Base-by-base conservation (phyloP, 1,140 invertebrate genomes). In the Ips nitidus region DNA sequence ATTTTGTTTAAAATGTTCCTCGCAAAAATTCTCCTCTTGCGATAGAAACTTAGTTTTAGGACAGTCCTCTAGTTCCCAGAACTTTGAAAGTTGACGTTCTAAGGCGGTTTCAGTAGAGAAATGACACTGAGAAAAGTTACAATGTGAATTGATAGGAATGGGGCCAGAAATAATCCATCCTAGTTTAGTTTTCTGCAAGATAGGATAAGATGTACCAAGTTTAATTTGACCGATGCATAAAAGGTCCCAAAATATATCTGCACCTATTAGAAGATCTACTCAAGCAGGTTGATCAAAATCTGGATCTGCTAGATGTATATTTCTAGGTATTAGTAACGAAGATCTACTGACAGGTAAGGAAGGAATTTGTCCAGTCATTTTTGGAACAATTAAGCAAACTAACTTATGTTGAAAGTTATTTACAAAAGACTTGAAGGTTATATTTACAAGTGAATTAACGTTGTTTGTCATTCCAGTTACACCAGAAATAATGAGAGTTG, bases 11-110 rank as follows among this genome's bases (percentile, higher is more conserved):
- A 65, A 64, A 50, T 41, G 42, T 6, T 45, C 7, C 50, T 64
- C 62, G 42, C 53, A 63, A 4, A 37, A 39, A 39, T 38, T 5
- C 41, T 67, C 45, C 36, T 67, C 52, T 36, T 55, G 8, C 5
- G 52, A 36, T 37, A 55, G 36, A 3, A 52, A 41, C 2, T n/a
- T n/a, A 4, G 37, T 38, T 38, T 7, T 2, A 36, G 7, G 8
- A 8, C 4, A 41, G n/a, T 52, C 5, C 40, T 70, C 60, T 36
- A 65, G 36, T 58, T 70, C 37, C 61, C 62, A 64, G 47, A 70
- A 65, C 8, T 43, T 45, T 50, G n/a, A n/a, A 39, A 68, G 8
- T 36, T 68, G 41, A 8, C 56, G 22, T 6, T 56, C 41, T 42
- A 56, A 41, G 22, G 6, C 22, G 22, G 45, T 50, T 22, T 50